Evolutionary conservation across 2,113 vertebrate genomes (phyloP).

Genomic region (Acinonyx jubatus): DNA sequence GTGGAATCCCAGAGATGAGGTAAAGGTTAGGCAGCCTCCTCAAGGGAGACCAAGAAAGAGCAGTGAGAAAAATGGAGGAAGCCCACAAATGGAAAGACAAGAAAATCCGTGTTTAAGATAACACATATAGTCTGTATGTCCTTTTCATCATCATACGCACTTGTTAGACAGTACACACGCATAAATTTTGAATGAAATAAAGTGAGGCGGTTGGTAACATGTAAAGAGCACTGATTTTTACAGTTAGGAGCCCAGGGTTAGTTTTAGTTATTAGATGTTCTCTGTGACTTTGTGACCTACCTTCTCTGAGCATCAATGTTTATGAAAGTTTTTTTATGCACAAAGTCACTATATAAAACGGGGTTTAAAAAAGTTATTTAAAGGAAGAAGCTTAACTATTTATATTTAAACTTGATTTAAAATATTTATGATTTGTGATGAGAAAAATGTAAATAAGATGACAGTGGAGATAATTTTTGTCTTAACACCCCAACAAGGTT

Average conservation of each 20-base stretch:
- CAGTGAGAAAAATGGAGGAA: background rate
- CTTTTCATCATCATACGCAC: background rate
- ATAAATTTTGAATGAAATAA: background rate
- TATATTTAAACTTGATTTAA: background rate
- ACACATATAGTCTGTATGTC: background rate
- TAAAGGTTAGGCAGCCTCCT: background rate
- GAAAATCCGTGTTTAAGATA: background rate
- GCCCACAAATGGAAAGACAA: background rate
- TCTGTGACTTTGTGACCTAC: background rate
- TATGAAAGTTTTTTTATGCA: background rate
- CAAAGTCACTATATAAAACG: background rate
- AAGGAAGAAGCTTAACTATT: background rate
- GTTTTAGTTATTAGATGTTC: background rate
- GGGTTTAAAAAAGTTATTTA: background rate
- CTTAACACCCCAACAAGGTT: background rate
- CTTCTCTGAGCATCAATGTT: background rate
- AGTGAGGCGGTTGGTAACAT: background rate
- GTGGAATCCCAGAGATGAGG: background rate
- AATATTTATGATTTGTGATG: background rate
- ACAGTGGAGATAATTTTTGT: background rate
- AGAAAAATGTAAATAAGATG: background rate
- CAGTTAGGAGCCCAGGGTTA: background rate
- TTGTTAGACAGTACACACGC: background rate
- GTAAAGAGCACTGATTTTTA: background rate
- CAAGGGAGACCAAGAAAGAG: background rate